Conservation (phyloP, 1,140 invertebrate genomes). For the Brachionus angularis region DNA sequence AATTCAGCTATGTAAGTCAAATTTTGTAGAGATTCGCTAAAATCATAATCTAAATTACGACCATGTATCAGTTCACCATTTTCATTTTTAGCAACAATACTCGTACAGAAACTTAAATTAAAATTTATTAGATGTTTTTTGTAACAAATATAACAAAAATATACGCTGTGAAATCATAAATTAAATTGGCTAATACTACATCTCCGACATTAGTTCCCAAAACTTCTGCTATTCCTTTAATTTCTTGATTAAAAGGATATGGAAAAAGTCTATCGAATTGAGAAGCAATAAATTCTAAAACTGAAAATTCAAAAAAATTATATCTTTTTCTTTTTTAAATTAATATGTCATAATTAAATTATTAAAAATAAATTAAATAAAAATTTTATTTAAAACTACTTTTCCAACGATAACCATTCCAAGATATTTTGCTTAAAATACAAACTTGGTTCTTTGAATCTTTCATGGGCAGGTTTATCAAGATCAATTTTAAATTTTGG, state of each 20-base stretch:
- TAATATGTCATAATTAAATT: no score
- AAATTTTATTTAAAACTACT: no score
- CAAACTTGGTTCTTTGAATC: no score
- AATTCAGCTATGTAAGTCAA: conserved; percentile 50
- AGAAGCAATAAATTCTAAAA: conserved; percentile 33
- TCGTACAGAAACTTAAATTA: conserved; percentile 51
- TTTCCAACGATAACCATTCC: no score
- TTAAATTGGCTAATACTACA: conserved; percentile 48
- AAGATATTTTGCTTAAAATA: no score
- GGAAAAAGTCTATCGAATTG: conserved; percentile 12
- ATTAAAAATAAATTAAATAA: no score
- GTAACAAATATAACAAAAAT: conserved; percentile 1
- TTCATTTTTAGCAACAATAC: conserved; percentile 51
- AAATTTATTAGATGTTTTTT: background rate
- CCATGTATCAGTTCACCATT: conserved; percentile 52
- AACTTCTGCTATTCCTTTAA: conserved; percentile 14
- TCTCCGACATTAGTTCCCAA: conserved; percentile 45
- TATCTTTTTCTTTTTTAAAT: no score
- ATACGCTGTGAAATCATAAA: conserved; percentile 51
- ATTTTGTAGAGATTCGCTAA: conserved; percentile 49
- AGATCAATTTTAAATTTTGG: no score
- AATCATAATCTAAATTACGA: conserved; percentile 51
- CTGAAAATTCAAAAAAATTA: no score
- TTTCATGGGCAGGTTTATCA: no score
- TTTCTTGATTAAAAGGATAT: conserved; percentile 39